Percentiles rank a stretch among this genome's conserved stretches.
These are phyloP conservation scores for Yponomeuta malinellus DNA, from an alignment of 2,888 invertebrate genomes.

Conservation along the genomic window DNA sequence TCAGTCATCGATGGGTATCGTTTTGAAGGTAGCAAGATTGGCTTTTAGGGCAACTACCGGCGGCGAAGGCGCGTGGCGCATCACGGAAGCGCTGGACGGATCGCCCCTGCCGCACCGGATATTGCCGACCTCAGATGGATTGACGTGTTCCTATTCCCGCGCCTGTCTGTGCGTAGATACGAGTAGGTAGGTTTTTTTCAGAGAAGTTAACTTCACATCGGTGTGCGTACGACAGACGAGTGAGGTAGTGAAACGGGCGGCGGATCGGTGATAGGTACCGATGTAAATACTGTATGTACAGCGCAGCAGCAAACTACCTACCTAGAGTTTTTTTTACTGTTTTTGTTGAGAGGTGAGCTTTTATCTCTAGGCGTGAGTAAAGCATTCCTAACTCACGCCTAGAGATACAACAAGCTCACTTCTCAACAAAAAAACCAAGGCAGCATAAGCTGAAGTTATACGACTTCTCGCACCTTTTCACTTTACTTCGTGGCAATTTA, in stretches of 20 bases:
- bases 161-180: constrained; percentile 22
- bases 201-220: background rate
- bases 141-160: constrained; percentile 28
- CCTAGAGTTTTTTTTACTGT: too few relatives aligned
- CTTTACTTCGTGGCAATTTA: background rate
- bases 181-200: background rate
- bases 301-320: too few relatives aligned
- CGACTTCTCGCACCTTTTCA: background rate
- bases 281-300: too few relatives aligned
- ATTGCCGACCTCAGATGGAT: constrained; percentile 39
- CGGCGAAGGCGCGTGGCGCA: background rate
- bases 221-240: too few relatives aligned
- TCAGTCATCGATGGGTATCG: background rate
- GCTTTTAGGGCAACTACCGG: background rate
- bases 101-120: constrained; percentile 47
- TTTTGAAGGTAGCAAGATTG: background rate
- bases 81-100: constrained; percentile 29
- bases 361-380: too few relatives aligned
- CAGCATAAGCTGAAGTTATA: background rate
- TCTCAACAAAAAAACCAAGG: background rate
- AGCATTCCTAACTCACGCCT: too few relatives aligned
- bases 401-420: background rate
- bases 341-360: too few relatives aligned
- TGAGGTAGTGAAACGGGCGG: too few relatives aligned
- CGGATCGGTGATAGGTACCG: too few relatives aligned